Percentiles rank a stretch among this genome's conserved stretches.
These are phyloP conservation scores for Zeus faber DNA, from an alignment of 2,113 vertebrate species.

Conservation along the genomic window DNA sequence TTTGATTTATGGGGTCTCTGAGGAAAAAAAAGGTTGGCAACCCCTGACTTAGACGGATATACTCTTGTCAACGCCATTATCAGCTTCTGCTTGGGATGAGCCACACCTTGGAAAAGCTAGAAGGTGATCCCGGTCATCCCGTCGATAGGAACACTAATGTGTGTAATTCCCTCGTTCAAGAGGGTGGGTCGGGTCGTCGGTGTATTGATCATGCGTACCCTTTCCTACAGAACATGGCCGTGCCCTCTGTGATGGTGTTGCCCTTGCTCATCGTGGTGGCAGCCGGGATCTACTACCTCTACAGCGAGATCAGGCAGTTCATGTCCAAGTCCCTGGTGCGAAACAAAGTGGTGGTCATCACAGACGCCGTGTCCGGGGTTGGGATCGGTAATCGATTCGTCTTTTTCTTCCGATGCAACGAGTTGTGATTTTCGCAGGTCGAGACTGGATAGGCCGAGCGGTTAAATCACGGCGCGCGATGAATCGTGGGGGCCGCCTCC, in stretches of 20 bases:
- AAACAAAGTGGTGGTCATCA: conserved; percentile 96
- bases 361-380: conserved; percentile 87
- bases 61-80: too few relatives aligned
- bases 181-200: neutral
- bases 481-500: neutral
- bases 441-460: too few relatives aligned
- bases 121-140: too few relatives aligned
- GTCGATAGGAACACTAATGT: too few relatives aligned
- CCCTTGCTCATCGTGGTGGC: conserved; percentile 84
- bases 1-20: too few relatives aligned
- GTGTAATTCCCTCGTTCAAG: too few relatives aligned
- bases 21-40: too few relatives aligned
- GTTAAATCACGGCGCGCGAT: neutral
- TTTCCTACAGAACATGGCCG: conserved; percentile 76
- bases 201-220: neutral
- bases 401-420: neutral
- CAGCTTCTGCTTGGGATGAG: too few relatives aligned
- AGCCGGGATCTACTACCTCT: conserved; percentile 88
- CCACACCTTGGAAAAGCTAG: too few relatives aligned
- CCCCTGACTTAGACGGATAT: too few relatives aligned
- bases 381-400: conserved; percentile 81
- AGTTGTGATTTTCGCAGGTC: neutral
- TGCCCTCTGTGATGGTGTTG: conserved; percentile 76
- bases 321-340: conserved; percentile 88
- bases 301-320: conserved; percentile 82